Evolutionary conservation across 1,140 invertebrate genomes (phyloP).

Genomic region (Battus philenor): DNA sequence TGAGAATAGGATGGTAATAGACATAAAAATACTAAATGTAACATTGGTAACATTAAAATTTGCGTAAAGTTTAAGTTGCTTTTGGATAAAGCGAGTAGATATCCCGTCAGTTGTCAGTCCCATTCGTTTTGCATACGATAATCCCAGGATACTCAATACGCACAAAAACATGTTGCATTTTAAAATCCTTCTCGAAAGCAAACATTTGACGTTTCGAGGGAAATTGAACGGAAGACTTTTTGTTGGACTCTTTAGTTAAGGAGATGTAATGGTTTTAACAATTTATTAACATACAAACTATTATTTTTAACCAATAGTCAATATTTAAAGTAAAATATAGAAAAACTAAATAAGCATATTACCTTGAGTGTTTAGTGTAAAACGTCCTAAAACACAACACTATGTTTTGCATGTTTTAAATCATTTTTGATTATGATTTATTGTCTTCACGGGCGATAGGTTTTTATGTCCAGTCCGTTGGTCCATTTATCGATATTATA

Average conservation of each 20-base stretch:
- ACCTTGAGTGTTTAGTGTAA: too few relatives aligned
- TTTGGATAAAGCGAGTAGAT: too few relatives aligned
- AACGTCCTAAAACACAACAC: too few relatives aligned
- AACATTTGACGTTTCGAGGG: constrained; percentile 68
- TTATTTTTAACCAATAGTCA: too few relatives aligned
- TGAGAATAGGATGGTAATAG: too few relatives aligned
- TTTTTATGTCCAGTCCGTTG: constrained; percentile 58
- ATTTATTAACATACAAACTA: not conserved
- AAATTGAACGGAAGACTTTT: constrained; percentile 62
- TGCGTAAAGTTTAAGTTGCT: constrained; percentile 25
- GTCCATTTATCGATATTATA: constrained; percentile 58
- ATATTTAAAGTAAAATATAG: too few relatives aligned
- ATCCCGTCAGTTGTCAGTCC: constrained; percentile 20
- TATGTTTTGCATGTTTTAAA: constrained; percentile 43
- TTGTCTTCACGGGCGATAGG: constrained; percentile 59
- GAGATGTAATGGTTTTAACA: constrained; percentile 7
- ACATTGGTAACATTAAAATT: constrained; percentile 27
- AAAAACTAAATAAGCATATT: too few relatives aligned
- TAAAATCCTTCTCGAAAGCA: constrained; percentile 66
- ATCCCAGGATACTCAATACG: constrained; percentile 39
- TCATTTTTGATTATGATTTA: constrained; percentile 63
- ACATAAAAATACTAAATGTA: too few relatives aligned
- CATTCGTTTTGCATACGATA: constrained; percentile 57
- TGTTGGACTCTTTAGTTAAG: constrained; percentile 30
- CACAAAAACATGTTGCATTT: constrained; percentile 70